These are phyloP conservation scores for Metacarcinus magister DNA, from an alignment of 2,888 invertebrate species.

Conservation along the genomic window DNA sequence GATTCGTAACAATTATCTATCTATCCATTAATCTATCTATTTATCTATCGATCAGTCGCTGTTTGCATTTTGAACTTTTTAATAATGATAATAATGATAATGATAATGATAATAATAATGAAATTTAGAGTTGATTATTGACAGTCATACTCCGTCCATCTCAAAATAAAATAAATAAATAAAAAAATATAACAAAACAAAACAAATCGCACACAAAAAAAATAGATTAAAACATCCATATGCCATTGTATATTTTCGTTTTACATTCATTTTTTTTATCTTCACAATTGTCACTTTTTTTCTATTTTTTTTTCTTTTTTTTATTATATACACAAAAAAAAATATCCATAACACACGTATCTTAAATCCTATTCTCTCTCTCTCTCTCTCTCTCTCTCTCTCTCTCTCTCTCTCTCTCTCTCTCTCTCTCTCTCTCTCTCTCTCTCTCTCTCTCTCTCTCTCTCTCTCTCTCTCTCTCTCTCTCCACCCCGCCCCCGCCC, in stretches of 20 bases:
- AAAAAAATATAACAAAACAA: too few relatives aligned
- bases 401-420: background rate
- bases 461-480: background rate
- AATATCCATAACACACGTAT: background rate
- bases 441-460: slow-evolving; percentile 20
- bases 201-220: background rate
- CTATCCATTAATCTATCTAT: too few relatives aligned
- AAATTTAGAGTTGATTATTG: too few relatives aligned
- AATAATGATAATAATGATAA: too few relatives aligned
- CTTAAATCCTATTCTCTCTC: background rate
- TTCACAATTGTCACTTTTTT: background rate
- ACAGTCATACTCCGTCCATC: too few relatives aligned
- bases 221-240: background rate
- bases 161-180: too few relatives aligned
- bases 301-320: background rate
- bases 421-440: background rate
- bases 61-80: too few relatives aligned
- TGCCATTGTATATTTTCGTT: background rate
- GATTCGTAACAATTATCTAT: too few relatives aligned
- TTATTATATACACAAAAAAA: background rate
- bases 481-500: background rate
- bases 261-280: background rate
- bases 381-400: background rate
- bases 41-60: too few relatives aligned
- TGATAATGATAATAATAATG: too few relatives aligned